Evolutionary conservation across 1,140 invertebrate genomes (phyloP), one percentile per base, ranked within the genome.

Genomic region (Sesamia nonagrioides): DNA sequence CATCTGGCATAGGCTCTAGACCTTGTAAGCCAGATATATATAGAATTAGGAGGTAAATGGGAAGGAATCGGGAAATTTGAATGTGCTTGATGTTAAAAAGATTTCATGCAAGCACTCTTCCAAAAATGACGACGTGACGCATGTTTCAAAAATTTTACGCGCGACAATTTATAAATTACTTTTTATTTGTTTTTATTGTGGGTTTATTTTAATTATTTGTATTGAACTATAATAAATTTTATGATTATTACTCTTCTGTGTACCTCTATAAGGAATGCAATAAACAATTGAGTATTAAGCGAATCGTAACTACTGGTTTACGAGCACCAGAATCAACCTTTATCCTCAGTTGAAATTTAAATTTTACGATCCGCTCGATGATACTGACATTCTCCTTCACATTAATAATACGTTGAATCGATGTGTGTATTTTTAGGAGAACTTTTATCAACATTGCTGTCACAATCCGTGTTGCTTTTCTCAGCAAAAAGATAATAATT

Each of bases 351-450:
- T 37, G 58, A 61, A 61, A 61, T 61, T 61, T 61, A 37, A 61
- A 61, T 17, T 61, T 61, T 37, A 61, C 58, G 58, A 37, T 61
- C n/a, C n/a, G 40, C n/a, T 27, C 58, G 7, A 61, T 7, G 35
- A 37, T 21, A 56, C 8, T 56, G 0, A 35, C 15, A 37, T 61
- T 61, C 33, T 37, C 40, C 33, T 33, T 8, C 33, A 61, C 58
- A 37, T 61, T 61, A 37, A 61, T 61, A 17, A n/a, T n/a, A n/a
- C n/a, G n/a, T 13, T 17, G 58, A 61, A 61, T 61, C 58, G 33
- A 61, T 61, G 33, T 6, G 15, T 35, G 17, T 61, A 37, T n/a
- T 17, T 40, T n/a, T 66, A 45, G 9, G 11, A 45, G 27, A 17
- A 1, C 11, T 40, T 48, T 69, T 18, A 33, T 33, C 17, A 58